Base-by-base conservation (phyloP, 1,140 invertebrate species). In the Phenacoccus solenopsis region DNA sequence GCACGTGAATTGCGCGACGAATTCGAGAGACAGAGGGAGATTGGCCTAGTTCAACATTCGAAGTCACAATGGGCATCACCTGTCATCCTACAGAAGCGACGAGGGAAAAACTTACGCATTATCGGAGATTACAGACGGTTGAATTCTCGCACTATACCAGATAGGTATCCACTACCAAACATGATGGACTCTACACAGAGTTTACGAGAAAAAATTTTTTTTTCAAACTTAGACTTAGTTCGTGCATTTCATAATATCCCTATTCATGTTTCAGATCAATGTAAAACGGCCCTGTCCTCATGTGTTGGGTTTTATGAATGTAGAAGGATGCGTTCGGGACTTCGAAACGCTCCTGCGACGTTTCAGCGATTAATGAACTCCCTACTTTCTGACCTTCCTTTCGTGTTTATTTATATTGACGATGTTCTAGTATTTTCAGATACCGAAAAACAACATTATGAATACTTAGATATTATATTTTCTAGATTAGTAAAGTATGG, bases 181-280 rank as follows among this genome's bases (percentile, higher is more conserved):
- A 30, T n/a, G n/a, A 9, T 16, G 21, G 64, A 67, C 28, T 24
- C 27, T 22, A 24, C 61, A 61, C 74, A 78, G 68, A 71, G 69
- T 7, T 61, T 82, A 57, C 73, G 74, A 0, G 76, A 74, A 4
- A 71, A 75, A 10, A 73, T 71, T 20, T 76, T 76, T 68, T 83
- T 84, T 70, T 78, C 77, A 5, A 75, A 78, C 0, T 67, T 85
- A 2, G 82, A 85, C 76, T 70, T 82, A n/a, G 74, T 74, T 0
- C 78, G 76, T 30, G 82, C 82, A 16, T 84, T 80, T 73, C 78
- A 78, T 72, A 82, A 85, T 72, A 75, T 84, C 5, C 72, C 75
- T 4, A 75, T 85, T 1, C 75, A 79, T 4, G 67, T 72, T 22
- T 30, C 71, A 0, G 75, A 76, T 64, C 77, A 74, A 12, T 72